phyloP scores from a whole-genome alignment of 2,797 vertebrate genomes.

The Loriculus beryllinus region DNA sequence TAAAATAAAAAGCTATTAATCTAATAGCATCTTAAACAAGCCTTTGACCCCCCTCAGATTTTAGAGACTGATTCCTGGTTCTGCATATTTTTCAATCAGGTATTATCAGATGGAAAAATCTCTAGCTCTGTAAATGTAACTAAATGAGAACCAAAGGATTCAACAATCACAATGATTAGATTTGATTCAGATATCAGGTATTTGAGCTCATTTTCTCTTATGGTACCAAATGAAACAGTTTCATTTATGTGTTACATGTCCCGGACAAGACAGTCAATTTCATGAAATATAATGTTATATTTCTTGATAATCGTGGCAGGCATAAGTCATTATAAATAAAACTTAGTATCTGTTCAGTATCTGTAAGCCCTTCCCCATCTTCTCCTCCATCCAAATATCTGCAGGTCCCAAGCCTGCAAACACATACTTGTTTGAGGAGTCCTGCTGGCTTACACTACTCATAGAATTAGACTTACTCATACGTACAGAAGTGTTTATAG shows the following conservation, averaged over 20 bases:
- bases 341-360: not conserved
- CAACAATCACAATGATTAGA: not conserved
- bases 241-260: not conserved
- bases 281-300: not conserved
- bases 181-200: not conserved
- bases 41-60: not conserved
- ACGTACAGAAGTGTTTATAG: not conserved
- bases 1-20: not conserved
- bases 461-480: slow-evolving; percentile 28
- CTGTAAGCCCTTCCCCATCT: not conserved
- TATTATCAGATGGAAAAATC: not conserved
- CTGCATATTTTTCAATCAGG: not conserved
- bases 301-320: not conserved
- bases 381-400: not conserved
- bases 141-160: not conserved
- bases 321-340: slow-evolving; percentile 5
- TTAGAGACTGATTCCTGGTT: not conserved
- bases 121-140: not conserved
- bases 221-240: not conserved
- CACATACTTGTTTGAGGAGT: not conserved
- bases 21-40: not conserved
- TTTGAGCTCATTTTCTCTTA: not conserved
- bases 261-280: not conserved
- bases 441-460: slow-evolving; percentile 1
- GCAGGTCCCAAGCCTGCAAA: not conserved